Base-by-base conservation (phyloP, 2,113 vertebrate species). In the Engraulis encrasicolus region DNA sequence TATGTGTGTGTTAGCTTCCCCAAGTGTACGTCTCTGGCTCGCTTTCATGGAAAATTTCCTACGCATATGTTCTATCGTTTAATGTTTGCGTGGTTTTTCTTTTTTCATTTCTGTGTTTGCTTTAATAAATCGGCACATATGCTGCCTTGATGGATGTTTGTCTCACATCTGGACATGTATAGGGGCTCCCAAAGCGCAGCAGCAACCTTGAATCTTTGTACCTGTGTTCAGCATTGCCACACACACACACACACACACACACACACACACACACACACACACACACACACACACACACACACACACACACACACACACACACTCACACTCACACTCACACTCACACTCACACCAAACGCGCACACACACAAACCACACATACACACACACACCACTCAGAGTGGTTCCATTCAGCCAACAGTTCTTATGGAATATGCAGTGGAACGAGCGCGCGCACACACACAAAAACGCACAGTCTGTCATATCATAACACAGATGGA, bases 401-500 rank as follows among this genome's bases (percentile, higher is more conserved):
- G n/a, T n/a, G n/a, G n/a, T n/a, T n/a, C 87, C 83, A 87, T 91
- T 85, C 78, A 77, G 20, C 11, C 86, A 82, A 88, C 88, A 52
- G 85, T 2, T 81, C 87, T 78, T 19, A 78, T 17, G 15, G 6
- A 34, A 18, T 7, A 18, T 9, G 40, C 61, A 31, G 23, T 31
- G 23, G 34, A 23, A 71, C 61, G 34, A 23, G 34, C 61, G 34
- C 61, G 34, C 61, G 34, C 61, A 71, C 61, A 66, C n/a, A 66
- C 58, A 71, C 61, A 71, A 23, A 12, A 23, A 34, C 61, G 34
- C 6, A 54, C 61, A 7, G 0, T 31, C 11, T 9, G 40, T 23
- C 83, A 87, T 85, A 86, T 83, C 45, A 86, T 84, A 90, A 89
- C 90, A 88, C 91, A 90, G 89, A 92, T 91, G 86, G 87, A 90